Evolutionary conservation across 2,888 invertebrate genomes (phyloP).

Genomic region (Lithodes maja): DNA sequence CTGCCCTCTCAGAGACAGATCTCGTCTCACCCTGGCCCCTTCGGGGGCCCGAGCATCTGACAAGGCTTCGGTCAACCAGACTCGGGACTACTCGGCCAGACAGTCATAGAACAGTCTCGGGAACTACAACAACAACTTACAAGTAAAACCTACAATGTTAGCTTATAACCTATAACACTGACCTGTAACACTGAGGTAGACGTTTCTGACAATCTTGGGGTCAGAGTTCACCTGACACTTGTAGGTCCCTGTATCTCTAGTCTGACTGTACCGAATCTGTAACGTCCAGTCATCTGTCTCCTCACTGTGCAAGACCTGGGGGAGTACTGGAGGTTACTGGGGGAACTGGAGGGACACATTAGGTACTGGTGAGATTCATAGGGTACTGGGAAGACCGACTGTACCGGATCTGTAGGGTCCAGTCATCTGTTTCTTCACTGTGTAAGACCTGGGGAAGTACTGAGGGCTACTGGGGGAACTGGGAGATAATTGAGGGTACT

Average conservation of each 20-base stretch:
- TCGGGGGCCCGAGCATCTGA: too few species aligned
- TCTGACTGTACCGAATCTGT: conserved; percentile 94
- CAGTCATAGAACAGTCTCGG: too few species aligned
- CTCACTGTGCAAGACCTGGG: conserved; percentile 54
- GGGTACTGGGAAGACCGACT: background rate
- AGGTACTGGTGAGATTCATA: too few species aligned
- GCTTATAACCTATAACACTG: conserved; percentile 4
- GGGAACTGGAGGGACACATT: background rate
- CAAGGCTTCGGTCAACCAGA: too few species aligned
- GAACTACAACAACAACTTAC: too few species aligned
- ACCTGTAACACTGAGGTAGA: conserved; percentile 56
- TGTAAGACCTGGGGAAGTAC: background rate
- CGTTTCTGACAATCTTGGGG: conserved; percentile 50
- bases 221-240: conserved; percentile 60
- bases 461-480: background rate
- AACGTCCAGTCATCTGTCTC: conserved; percentile 88
- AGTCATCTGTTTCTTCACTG: background rate
- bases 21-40: too few species aligned
- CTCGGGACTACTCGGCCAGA: too few species aligned
- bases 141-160: too few species aligned
- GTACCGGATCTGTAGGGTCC: background rate
- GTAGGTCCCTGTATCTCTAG: conserved; percentile 84
- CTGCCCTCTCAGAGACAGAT: too few species aligned
- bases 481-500: background rate
- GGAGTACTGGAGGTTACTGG: background rate